Base-by-base conservation (phyloP, 1,140 invertebrate species). In the Micrasema longulum region DNA sequence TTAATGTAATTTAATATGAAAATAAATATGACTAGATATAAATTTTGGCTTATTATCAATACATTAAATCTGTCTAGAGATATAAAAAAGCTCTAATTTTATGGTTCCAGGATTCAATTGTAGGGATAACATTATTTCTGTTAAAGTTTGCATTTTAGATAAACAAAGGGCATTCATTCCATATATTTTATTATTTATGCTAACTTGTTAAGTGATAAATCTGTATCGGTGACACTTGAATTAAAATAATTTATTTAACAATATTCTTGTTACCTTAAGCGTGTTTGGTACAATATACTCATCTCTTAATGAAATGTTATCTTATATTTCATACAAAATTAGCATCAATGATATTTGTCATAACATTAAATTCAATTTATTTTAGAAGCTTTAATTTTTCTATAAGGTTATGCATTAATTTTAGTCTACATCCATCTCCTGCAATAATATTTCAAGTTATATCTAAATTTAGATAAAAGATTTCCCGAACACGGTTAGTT, bases 371-470 rank as follows among this genome's bases (percentile, higher is more conserved):
- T 64, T 76, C 71, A 73, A 74, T 76, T 73, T 73, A 74, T 72
- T 64, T 64, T 64, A 47, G 69, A 76, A 76, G 75, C 75, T 74
- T 76, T 76, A 74, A 76, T 74, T 76, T 67, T 76, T 76, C 72
- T 76, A 74, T 76, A 76, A 70, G 74, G 62, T 76, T 74, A 76
- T 76, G 75, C 73, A 74, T 76, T 72, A 76, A 76, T 75, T 74
- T 72, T 75, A 75, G 69, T 68, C 72, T 77, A 75, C 73, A 36
- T 77, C 70, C 69, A 67, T 72, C 71, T 72, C 71, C 73, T 73
- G 76, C 73, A 75, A 79, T 80, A 82, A 79, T 83, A 83, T 83
- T 84, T 82, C 80, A 82, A 81, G 81, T 81, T 81, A 76, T 69
- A 62, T 74, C 75, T 76, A 76, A 57, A 65, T 67, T 73, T 76